Conservation (phyloP, 2,888 invertebrate genomes). For the Rotaria magnacalcarata region DNA sequence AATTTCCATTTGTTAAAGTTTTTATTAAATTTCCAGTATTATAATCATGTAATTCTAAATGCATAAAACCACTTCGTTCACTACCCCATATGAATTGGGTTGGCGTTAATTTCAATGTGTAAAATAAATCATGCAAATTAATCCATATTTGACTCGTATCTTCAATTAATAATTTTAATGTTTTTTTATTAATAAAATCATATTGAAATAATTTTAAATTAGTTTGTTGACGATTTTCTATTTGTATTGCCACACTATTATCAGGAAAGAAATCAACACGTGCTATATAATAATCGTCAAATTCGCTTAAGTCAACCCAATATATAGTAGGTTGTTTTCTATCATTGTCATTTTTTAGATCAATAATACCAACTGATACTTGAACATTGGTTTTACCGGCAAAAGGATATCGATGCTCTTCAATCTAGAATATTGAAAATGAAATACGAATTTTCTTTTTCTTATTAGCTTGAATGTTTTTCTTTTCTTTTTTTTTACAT, state of each 20-base stretch:
- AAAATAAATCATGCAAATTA: conserved; percentile 33
- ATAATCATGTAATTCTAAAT: conserved; percentile 16
- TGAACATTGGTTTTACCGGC: background rate
- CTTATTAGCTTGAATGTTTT: too few species aligned
- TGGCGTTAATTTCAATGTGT: background rate
- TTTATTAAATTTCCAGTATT: background rate
- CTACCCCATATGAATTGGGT: conserved; percentile 11
- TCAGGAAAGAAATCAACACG: conserved; percentile 25
- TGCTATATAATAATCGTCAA: conserved; percentile 17
- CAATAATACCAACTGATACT: background rate
- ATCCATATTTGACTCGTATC: background rate
- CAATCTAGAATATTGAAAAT: background rate
- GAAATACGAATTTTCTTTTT: background rate
- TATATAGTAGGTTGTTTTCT: background rate
- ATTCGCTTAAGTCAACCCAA: background rate
- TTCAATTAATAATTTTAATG: conserved; percentile 15
- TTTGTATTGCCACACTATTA: background rate
- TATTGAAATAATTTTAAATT: conserved; percentile 1
- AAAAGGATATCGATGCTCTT: conserved; percentile 34
- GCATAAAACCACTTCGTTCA: conserved; percentile 27
- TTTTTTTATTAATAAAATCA: background rate
- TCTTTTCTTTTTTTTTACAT: background rate
- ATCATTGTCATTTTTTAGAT: background rate
- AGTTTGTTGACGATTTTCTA: conserved; percentile 32
- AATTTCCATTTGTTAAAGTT: conserved; percentile 1